Evolutionary conservation across 1,140 invertebrate species (phyloP), one percentile per base, ranked within the genome.

Genomic region (Hyles euphorbiae): DNA sequence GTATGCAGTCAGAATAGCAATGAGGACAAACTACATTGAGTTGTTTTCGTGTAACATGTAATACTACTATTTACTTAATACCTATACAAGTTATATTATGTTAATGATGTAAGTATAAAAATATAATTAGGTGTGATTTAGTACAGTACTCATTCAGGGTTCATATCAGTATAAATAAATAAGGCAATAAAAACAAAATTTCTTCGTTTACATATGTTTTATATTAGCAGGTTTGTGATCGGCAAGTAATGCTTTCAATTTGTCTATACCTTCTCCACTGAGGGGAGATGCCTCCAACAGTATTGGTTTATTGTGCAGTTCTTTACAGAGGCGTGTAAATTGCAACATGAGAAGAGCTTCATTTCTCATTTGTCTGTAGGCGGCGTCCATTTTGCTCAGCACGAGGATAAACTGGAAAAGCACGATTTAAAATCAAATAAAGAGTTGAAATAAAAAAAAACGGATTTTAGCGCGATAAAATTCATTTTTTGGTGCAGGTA

Each of bases 311-410:
- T 94, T 93, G n/a, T 53, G 60, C 1, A 94, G 90, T 83, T 95
- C 93, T 57, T 89, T 90, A 68, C 92, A 89, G 9, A 94, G 81
- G 48, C 93, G 90, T 32, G 90, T 88, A 70, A 93, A 90, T 78
- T 96, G 93, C 56, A 96, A 84, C 93, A 96, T 95, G 3, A 96
- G 84, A 34, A 96, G 76, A 2, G 95, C 94, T 77, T 96, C 94
- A 71, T 96, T 96, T 34, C 94, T 88, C 93, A 95, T 95, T 78
- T 96, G 95, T 22, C 94, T 89, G 80, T 95, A 95, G 8, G 94
- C 94, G 2, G 93, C 92, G 71, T 96, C 95, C 93, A 94, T 95
- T 88, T 96, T 96, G 10, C 93, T 92, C 6, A 96, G 78, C 0
- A 96, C 92, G 53, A 96, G 72, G 12, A 95, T 89, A 65, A 96